These are phyloP conservation scores for Cheilosia grossa DNA, from an alignment of 2,888 invertebrate genomes.

Conservation along the genomic window DNA sequence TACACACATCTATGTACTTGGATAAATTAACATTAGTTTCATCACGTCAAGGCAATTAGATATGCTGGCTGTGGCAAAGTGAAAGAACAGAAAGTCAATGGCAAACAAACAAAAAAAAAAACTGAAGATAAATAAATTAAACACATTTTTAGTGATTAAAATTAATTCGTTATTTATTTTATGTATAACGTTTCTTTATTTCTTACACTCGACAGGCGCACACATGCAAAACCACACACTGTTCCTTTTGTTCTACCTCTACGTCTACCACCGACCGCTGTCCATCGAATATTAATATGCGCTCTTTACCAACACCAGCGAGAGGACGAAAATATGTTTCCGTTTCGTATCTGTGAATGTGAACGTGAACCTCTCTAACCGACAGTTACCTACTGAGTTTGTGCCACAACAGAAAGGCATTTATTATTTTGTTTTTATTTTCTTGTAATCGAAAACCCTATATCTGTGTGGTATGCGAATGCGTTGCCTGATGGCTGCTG, in stretches of 20 bases:
- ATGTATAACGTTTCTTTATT: conserved; percentile 66
- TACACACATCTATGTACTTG: neutral
- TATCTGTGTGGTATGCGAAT: neutral
- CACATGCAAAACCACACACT: too few relatives aligned
- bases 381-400: conserved; percentile 6
- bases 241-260: too few relatives aligned
- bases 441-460: conserved; percentile 3
- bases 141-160: conserved; percentile 60
- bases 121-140: conserved; percentile 16
- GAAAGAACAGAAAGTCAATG: neutral
- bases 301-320: conserved; percentile 43
- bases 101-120: neutral
- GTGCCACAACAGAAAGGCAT: neutral
- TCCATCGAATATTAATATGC: neutral
- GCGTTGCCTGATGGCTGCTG: neutral
- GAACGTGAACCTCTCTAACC: conserved; percentile 39
- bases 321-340: conserved; percentile 27
- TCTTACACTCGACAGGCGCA: conserved; percentile 3
- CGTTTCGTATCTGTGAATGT: neutral
- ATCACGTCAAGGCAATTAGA: neutral
- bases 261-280: too few relatives aligned
- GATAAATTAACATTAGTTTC: neutral
- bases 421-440: neutral
- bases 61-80: too few relatives aligned
- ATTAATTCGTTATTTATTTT: conserved; percentile 58